Conservation (phyloP, 1,140 invertebrate genomes). For the Drosophila gunungcola region DNA sequence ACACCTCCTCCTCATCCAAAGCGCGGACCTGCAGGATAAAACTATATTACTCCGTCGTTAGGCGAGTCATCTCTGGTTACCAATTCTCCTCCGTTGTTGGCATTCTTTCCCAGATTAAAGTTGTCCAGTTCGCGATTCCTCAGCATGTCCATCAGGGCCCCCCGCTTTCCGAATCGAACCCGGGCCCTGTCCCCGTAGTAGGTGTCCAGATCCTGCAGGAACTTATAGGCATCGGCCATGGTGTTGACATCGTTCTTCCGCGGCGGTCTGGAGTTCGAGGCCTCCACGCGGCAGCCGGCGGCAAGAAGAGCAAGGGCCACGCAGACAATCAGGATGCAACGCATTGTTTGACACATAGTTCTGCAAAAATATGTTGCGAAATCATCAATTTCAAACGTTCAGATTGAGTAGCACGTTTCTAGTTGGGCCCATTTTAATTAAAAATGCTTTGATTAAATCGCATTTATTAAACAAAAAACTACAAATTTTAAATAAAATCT, state of each 20-base stretch:
- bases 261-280: constrained; percentile 72
- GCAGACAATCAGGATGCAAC: constrained; percentile 61
- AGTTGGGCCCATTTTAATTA: too few relatives aligned
- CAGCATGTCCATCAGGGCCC: constrained; percentile 52
- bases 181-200: constrained; percentile 80
- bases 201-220: constrained; percentile 80
- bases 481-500: too few relatives aligned
- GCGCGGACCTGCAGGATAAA: constrained; percentile 38
- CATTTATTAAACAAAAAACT: too few relatives aligned
- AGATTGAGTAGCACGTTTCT: too few relatives aligned
- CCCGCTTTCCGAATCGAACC: constrained; percentile 70
- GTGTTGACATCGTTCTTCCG: constrained; percentile 79
- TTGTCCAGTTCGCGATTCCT: constrained; percentile 56
- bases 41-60: constrained; percentile 3
- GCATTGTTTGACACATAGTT: constrained; percentile 66
- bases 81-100: constrained; percentile 53
- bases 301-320: constrained; percentile 60
- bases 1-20: constrained; percentile 56
- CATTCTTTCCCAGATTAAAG: constrained; percentile 31
- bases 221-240: constrained; percentile 81
- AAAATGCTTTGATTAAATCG: too few relatives aligned
- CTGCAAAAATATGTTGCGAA: background rate
- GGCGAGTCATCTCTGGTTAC: constrained; percentile 24
- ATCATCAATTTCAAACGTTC: too few relatives aligned
- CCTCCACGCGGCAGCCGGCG: constrained; percentile 56